Percentiles rank a stretch among this genome's conserved stretches.
phyloP scores from a whole-genome alignment of 2,113 vertebrate genomes.

The Microtus oregoni region DNA sequence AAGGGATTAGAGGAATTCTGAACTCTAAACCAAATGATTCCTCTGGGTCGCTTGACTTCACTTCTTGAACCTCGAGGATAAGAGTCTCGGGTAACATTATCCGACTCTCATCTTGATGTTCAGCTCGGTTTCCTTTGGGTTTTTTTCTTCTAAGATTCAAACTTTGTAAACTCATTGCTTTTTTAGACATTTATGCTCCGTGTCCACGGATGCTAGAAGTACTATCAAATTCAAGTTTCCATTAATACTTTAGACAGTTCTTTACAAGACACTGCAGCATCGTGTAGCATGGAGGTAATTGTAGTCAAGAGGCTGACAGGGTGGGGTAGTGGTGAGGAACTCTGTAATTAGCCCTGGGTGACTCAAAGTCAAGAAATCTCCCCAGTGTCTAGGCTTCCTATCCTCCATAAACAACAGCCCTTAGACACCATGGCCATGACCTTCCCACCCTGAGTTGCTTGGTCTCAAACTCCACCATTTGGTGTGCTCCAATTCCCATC shows the following conservation, averaged over 20 bases:
- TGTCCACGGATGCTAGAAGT: constrained; percentile 7
- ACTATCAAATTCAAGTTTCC: neutral
- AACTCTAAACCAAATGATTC: constrained; percentile 82
- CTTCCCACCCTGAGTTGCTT: neutral
- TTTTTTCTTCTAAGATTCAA: constrained; percentile 13
- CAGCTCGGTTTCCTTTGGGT: constrained; percentile 33
- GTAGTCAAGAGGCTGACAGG: neutral
- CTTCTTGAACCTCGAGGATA: constrained; percentile 77
- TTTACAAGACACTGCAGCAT: neutral
- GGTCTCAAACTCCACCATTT: neutral
- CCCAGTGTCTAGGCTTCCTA: neutral
- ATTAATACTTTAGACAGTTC: neutral
- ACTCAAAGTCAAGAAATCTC: neutral
- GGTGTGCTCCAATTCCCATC: neutral
- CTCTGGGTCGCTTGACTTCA: constrained; percentile 77
- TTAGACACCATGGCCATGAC: neutral
- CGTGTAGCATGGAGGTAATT: neutral
- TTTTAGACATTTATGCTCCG: neutral
- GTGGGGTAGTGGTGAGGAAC: neutral
- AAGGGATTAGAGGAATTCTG: constrained; percentile 85
- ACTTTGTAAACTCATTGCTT: neutral
- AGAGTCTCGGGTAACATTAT: constrained; percentile 78
- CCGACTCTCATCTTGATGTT: constrained; percentile 51
- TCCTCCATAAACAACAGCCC: neutral
- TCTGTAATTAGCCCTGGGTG: neutral